phyloP scores from a whole-genome alignment of 2,113 vertebrate genomes.

The Thamnaconus septentrionalis region DNA sequence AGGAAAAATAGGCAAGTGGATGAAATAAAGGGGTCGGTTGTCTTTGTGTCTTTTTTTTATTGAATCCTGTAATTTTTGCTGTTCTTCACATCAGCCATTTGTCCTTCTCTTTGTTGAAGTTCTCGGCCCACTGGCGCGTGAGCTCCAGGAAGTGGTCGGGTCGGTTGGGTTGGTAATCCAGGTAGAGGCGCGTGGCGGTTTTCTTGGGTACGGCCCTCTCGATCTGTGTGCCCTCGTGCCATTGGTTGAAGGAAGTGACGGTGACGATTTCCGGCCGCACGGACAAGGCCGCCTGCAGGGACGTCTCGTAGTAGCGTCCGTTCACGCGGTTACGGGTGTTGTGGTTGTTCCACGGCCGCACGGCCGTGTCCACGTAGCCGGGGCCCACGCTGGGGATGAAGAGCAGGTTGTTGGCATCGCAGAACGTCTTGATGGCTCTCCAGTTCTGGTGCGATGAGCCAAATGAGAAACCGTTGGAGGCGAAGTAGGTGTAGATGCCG shows the following conservation, averaged over 20 bases:
- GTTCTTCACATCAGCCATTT: slow-evolving; percentile 82
- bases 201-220: slow-evolving; percentile 86
- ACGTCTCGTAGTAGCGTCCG: slow-evolving; percentile 88
- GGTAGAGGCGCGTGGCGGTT: slow-evolving; percentile 80
- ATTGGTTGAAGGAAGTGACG: slow-evolving; percentile 90
- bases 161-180: slow-evolving; percentile 85
- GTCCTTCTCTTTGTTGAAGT: slow-evolving; percentile 89
- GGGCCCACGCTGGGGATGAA: slow-evolving; percentile 89
- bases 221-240: slow-evolving; percentile 91
- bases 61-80: too few species aligned
- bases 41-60: neutral
- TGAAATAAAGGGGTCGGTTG: slow-evolving; percentile 2
- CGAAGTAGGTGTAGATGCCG: slow-evolving; percentile 90
- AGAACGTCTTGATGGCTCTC: slow-evolving; percentile 87
- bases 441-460: slow-evolving; percentile 93
- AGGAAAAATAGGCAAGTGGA: slow-evolving; percentile 1
- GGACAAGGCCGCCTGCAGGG: slow-evolving; percentile 83
- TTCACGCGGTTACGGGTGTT: slow-evolving; percentile 88
- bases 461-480: slow-evolving; percentile 90
- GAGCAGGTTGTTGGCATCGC: slow-evolving; percentile 84
- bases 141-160: slow-evolving; percentile 83
- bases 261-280: slow-evolving; percentile 86
- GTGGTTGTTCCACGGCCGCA: slow-evolving; percentile 91
- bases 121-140: slow-evolving; percentile 87
- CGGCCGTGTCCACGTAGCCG: slow-evolving; percentile 85